Percentiles rank a stretch among this genome's conserved stretches.
Evolutionary conservation across 30 jellyfish, hydroid and myxozoan species (phyloP).

Genomic region (Catostylus mosaicus): DNA sequence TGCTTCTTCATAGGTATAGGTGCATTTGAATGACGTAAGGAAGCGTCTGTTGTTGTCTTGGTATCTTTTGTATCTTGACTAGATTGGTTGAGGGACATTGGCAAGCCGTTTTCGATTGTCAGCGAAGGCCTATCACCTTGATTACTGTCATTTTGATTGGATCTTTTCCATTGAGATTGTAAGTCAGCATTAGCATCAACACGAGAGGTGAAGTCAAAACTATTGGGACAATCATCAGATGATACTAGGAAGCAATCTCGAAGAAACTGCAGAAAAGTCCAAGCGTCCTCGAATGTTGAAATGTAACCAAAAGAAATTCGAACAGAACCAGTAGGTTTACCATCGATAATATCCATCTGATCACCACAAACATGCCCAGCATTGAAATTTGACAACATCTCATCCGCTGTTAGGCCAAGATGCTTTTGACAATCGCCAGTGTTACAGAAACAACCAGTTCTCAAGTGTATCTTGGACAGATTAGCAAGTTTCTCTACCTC

Average conservation of each 20-base stretch:
- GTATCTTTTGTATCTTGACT: too few species aligned
- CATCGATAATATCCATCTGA: slow-evolving; percentile 57
- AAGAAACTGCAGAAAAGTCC: slow-evolving; percentile 47
- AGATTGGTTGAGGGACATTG: too few species aligned
- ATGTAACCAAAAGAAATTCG: slow-evolving; percentile 67
- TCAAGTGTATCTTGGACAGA: slow-evolving; percentile 43
- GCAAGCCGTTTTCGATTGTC: too few species aligned
- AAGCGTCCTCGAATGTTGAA: slow-evolving; percentile 58
- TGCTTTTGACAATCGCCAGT: slow-evolving; percentile 76
- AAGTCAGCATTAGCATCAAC: too few species aligned
- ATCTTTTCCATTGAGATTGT: too few species aligned
- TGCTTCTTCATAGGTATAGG: too few species aligned
- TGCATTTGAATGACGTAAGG: too few species aligned
- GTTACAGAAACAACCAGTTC: slow-evolving; percentile 74
- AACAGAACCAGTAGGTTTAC: slow-evolving; percentile 71
- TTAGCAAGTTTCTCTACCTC: slow-evolving; percentile 70
- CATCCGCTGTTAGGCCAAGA: slow-evolving; percentile 48
- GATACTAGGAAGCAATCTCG: slow-evolving; percentile 43
- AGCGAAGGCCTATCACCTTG: too few species aligned
- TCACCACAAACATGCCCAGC: slow-evolving; percentile 83
- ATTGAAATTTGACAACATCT: slow-evolving; percentile 42
- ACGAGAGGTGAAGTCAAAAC: too few species aligned
- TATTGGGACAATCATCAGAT: not conserved
- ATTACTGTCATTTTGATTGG: too few species aligned
- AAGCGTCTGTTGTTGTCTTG: too few species aligned